Base-by-base conservation (phyloP, 2,888 invertebrate species). In the Lapara coniferarum region DNA sequence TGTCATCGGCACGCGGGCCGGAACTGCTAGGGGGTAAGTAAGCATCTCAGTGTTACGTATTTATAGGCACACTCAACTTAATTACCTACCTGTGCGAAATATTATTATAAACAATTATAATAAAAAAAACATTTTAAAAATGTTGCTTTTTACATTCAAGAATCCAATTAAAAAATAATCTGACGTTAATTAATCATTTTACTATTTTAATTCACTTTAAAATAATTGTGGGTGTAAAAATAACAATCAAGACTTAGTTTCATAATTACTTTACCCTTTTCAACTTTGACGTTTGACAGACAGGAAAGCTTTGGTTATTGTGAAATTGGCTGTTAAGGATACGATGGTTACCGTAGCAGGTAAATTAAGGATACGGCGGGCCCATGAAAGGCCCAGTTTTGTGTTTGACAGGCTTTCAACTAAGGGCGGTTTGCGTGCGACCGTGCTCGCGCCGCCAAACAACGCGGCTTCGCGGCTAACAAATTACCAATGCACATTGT, bases 341-440 rank as follows among this genome's bases (percentile, higher is more conserved):
- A 70, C 71, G 55, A 55, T 66, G 53, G 58, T 66, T 52, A 37
- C 69, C 68, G 63, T 56, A 57, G 69, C 16, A 67, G 66, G 73
- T 70, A 71, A 72, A 73, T 72, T 63, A 63, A 68, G 70, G 70
- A 70, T 37, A 6, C 25, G 37, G 69, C 63, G 70, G 70, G 67
- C 68, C 72, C 66, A 72, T 72, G 73, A 74, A 75, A 70, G 69
- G 69, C 66, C 58, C 73, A 72, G 72, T 70, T 25, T 77, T 78
- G 78, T 73, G 69, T 74, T 71, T 77, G 78, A 78, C 78, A 77
- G 75, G 72, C 72, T 68, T 71, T 71, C 66, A 46, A 59, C 67
- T 10, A 51, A 57, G 68, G 52, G 14, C 52, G 53, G 63, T 49
- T 53, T 46, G 63, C 52, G 19, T 63, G 19, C 53, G 52, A 30